Conservation (phyloP, 2,888 invertebrate species). For the Polymixis lichenea region DNA sequence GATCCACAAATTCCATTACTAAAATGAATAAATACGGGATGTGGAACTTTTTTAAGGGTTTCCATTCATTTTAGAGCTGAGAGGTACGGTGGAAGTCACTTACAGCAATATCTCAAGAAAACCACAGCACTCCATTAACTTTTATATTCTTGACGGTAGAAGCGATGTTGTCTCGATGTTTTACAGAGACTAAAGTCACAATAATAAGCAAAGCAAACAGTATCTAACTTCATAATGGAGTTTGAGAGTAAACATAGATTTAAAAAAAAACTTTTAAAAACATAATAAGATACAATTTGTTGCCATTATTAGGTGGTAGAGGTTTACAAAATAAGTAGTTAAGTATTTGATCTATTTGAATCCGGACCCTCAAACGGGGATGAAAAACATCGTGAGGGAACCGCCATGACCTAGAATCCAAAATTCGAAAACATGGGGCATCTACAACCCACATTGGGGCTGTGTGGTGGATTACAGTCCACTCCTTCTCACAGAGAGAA, state of each 20-base stretch:
- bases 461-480: too few species aligned
- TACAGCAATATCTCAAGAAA: constrained; percentile 68
- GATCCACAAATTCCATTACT: constrained; percentile 77
- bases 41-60: constrained; percentile 70
- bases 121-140: constrained; percentile 39
- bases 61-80: constrained; percentile 69
- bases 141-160: constrained; percentile 19
- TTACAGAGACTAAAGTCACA: constrained; percentile 3
- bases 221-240: background rate
- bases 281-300: background rate
- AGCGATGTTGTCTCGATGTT: constrained; percentile 5
- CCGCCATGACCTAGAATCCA: too few species aligned
- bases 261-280: too few species aligned
- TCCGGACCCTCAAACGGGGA: too few species aligned
- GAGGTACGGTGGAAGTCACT: constrained; percentile 61
- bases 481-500: too few species aligned
- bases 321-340: too few species aligned
- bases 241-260: background rate
- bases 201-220: background rate
- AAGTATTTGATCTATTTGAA: background rate
- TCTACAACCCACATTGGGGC: too few species aligned
- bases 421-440: too few species aligned
- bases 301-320: too few species aligned
- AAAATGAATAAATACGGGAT: constrained; percentile 76
- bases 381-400: too few species aligned